Base-by-base conservation (phyloP, 2,888 invertebrate genomes). In the Agrotis ipsilon region DNA sequence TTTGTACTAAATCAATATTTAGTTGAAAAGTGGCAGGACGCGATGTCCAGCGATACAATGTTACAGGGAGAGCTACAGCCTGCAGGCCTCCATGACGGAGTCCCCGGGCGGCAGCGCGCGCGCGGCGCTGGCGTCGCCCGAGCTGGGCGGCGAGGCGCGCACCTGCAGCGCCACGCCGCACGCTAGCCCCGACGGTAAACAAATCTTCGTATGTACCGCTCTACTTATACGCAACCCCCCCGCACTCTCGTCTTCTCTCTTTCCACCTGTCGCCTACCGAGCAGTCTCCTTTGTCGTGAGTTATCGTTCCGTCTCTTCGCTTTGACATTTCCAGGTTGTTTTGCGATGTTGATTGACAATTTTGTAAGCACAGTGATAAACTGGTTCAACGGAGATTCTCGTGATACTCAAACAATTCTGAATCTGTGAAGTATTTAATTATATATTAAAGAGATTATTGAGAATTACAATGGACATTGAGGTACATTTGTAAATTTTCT, bases 81-180 rank as follows among this genome's bases (percentile, higher is more conserved):
- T 97, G 81, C 97, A 97, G 79, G 94, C 96, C 79, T 97, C 97
- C 48, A 97, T 97, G 83, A 89, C 97, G 78, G 97, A 97, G 75
- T 96, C 96, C n/a, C 94, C 96, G 66, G 92, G 96, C 87, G 92
- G 90, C 19, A 75, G 58, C 64, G 79, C 89, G 49, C 95, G 96
- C 70, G 97, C 96, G 21, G 97, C 97, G 11, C 92, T 97, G 43
- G 97, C 97, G 9, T 97, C 97, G 0, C 97, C 83, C 16, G 84
- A 83, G 97, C 4, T 97, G 97, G 90, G 96, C 96, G 78, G 68
- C 1, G 72, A 27, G 3, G 88, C 83, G 62, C 90, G 92, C 58
- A 94, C 96, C 1, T 80, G 89, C 78, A 95, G 96, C 78, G 95
- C 94, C 83, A 94, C 94, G 68, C 94, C 94, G 79, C 93, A 92